phyloP scores from a whole-genome alignment of 2,888 invertebrate species.

The Drosophila emarginata region DNA sequence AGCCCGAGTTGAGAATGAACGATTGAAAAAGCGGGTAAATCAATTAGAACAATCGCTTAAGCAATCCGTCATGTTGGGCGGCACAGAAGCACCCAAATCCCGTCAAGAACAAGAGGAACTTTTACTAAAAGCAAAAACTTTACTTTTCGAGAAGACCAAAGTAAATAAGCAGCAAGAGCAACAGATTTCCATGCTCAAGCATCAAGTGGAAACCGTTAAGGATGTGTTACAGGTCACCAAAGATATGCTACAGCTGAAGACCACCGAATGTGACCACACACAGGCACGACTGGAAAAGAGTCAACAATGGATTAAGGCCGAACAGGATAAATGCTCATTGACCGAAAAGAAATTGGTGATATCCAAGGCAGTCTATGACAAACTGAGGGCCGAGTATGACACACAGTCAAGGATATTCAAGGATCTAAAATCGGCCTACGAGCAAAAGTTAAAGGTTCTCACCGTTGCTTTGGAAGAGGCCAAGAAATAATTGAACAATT shows the following conservation, averaged over 20 bases:
- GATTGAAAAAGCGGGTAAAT: slow-evolving; percentile 74
- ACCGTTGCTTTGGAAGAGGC: slow-evolving; percentile 69
- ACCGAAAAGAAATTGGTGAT: slow-evolving; percentile 88
- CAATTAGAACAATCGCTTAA: slow-evolving; percentile 80
- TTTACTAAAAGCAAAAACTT: slow-evolving; percentile 86
- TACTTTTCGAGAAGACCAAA: slow-evolving; percentile 90
- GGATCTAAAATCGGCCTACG: slow-evolving; percentile 87
- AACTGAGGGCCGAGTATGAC: slow-evolving; percentile 90
- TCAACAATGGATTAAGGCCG: slow-evolving; percentile 86
- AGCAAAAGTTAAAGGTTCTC: slow-evolving; percentile 84
- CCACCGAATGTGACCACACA: slow-evolving; percentile 90
- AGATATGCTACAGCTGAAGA: slow-evolving; percentile 90
- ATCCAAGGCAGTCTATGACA: slow-evolving; percentile 88
- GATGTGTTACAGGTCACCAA: slow-evolving; percentile 92
- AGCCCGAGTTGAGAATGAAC: slow-evolving; percentile 78
- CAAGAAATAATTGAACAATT: slow-evolving; percentile 69
- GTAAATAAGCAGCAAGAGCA: slow-evolving; percentile 90
- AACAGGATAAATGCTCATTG: slow-evolving; percentile 87
- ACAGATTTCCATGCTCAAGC: slow-evolving; percentile 86
- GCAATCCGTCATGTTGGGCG: slow-evolving; percentile 80
- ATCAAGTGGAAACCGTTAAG: slow-evolving; percentile 89
- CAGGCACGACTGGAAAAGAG: slow-evolving; percentile 86
- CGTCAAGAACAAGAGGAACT: slow-evolving; percentile 82
- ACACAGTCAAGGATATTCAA: slow-evolving; percentile 89
- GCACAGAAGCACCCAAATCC: slow-evolving; percentile 79